Conservation (phyloP, 2,888 invertebrate genomes). For the Andrena bicolor region DNA sequence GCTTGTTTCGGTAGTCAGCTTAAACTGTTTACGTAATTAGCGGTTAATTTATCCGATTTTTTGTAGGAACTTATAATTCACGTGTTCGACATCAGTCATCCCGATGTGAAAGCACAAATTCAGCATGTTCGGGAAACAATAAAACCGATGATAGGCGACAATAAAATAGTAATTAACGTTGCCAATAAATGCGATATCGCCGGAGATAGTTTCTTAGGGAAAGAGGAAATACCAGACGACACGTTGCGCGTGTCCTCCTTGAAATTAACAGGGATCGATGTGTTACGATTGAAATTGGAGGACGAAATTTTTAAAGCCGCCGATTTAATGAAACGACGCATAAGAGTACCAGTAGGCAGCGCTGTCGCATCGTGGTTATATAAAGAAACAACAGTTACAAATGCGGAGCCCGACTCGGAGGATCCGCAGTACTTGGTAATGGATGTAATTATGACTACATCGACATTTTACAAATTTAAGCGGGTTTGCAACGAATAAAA, state of each 20-base stretch:
- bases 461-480: slow-evolving; percentile 87
- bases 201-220: slow-evolving; percentile 39
- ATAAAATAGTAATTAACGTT: slow-evolving; percentile 87
- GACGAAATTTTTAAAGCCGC: slow-evolving; percentile 86
- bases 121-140: slow-evolving; percentile 90
- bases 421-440: slow-evolving; percentile 87
- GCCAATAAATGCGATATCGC: slow-evolving; percentile 91
- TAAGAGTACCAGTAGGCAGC: slow-evolving; percentile 88
- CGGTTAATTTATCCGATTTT: slow-evolving; percentile 34
- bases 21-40: neutral
- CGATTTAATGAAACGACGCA: slow-evolving; percentile 85
- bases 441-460: slow-evolving; percentile 87
- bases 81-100: slow-evolving; percentile 92
- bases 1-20: neutral
- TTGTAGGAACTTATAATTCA: slow-evolving; percentile 92
- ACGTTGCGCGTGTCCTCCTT: slow-evolving; percentile 85
- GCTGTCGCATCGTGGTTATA: slow-evolving; percentile 88
- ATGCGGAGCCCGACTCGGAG: slow-evolving; percentile 85
- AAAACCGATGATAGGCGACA: slow-evolving; percentile 85
- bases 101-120: slow-evolving; percentile 89
- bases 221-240: slow-evolving; percentile 70
- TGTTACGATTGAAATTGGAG: slow-evolving; percentile 85
- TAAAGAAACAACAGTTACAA: slow-evolving; percentile 88
- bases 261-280: slow-evolving; percentile 85
- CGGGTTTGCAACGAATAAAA: slow-evolving; percentile 77